These are phyloP conservation scores for Potamarius usumacintae DNA, from an alignment of 2,113 vertebrate species.

Conservation along the genomic window DNA sequence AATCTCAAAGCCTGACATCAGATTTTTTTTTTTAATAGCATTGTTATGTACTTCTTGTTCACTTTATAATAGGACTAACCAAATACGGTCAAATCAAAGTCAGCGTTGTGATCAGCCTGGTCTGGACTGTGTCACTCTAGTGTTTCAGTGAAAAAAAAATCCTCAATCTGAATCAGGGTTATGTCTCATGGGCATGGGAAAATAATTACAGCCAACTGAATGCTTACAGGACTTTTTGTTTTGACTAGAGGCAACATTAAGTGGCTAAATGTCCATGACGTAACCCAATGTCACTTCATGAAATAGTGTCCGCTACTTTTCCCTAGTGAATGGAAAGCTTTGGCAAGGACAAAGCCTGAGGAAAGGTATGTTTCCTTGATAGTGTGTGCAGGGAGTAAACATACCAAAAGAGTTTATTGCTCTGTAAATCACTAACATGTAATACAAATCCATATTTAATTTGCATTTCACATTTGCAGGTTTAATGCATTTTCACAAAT, in stretches of 20 bases:
- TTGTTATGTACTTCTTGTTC: not conserved
- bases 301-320: slow-evolving; percentile 7
- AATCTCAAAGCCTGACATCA: not conserved
- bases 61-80: not conserved
- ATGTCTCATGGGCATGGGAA: slow-evolving; percentile 38
- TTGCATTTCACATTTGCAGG: not conserved
- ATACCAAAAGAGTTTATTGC: not conserved
- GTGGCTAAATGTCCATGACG: slow-evolving; percentile 50
- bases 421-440: not conserved
- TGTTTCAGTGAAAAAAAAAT: not conserved
- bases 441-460: not conserved
- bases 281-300: slow-evolving; percentile 41
- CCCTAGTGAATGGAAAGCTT: not conserved
- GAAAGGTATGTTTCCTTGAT: slow-evolving; percentile 13
- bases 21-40: not conserved
- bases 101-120: slow-evolving; percentile 10
- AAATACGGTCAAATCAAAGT: slow-evolving; percentile 36
- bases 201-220: slow-evolving; percentile 51
- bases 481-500: not conserved
- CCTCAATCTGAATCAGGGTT: not conserved
- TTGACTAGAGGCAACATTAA: slow-evolving; percentile 45
- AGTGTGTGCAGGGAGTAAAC: not conserved
- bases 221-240: slow-evolving; percentile 51
- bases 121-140: not conserved
- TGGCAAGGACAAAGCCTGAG: slow-evolving; percentile 16